Conservation (phyloP, 1,140 invertebrate species). For the Tribolium castaneum region DNA sequence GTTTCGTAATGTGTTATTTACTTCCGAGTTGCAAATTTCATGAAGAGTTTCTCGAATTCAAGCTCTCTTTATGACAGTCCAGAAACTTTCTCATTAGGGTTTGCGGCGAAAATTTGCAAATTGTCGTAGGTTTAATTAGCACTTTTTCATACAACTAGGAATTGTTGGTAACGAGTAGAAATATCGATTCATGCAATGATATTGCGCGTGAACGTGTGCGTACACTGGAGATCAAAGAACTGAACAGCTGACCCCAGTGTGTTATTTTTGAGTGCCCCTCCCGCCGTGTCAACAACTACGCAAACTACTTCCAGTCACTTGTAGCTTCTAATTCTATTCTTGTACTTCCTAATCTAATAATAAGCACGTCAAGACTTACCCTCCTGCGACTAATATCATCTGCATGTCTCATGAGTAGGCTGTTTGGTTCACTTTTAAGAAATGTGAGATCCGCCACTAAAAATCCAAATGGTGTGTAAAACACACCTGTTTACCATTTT, state of each 20-base stretch:
- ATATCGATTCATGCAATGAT: too few relatives aligned
- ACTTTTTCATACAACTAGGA: too few relatives aligned
- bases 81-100: background rate
- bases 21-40: background rate
- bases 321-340: background rate
- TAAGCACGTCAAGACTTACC: constrained; percentile 42
- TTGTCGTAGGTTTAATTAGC: background rate
- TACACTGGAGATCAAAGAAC: background rate
- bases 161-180: background rate
- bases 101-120: background rate
- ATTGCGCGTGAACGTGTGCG: background rate
- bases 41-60: background rate
- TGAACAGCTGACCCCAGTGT: background rate
- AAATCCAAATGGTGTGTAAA: constrained; percentile 29
- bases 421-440: constrained; percentile 44
- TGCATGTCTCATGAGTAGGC: constrained; percentile 52
- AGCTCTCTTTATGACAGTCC: background rate
- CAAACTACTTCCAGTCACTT: background rate
- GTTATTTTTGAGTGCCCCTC: background rate
- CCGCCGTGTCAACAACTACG: too few relatives aligned
- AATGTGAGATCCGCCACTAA: constrained; percentile 35
- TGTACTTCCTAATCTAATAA: constrained; percentile 30
- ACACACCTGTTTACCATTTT: constrained; percentile 30
- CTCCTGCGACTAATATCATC: constrained; percentile 55
- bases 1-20: background rate